Conservation (phyloP, 2,888 invertebrate species). For the Dryadula phaetusa region DNA sequence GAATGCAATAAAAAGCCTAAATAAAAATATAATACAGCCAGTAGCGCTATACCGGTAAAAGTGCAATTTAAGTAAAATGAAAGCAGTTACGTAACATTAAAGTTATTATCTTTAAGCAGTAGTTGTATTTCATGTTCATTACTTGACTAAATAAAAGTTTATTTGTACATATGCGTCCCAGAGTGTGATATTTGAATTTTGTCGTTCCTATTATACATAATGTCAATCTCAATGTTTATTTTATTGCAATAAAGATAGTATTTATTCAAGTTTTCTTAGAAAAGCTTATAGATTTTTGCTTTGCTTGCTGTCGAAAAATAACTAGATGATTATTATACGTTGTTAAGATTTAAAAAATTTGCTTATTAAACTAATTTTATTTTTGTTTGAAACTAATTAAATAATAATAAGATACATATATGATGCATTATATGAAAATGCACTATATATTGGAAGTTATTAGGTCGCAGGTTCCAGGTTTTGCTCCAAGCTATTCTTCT, state of each 20-base stretch:
- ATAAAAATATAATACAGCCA: neutral
- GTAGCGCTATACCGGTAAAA: neutral
- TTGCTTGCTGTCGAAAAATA: neutral
- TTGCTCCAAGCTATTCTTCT: no score
- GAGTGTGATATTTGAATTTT: conserved; percentile 13
- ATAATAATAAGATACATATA: no score
- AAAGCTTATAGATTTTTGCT: neutral
- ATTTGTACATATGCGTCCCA: conserved; percentile 26
- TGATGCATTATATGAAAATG: no score
- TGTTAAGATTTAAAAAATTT: no score
- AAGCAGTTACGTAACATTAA: neutral
- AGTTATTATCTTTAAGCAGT: neutral
- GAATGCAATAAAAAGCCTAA: neutral
- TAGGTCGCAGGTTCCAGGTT: no score
- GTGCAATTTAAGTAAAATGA: neutral
- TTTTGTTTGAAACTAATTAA: no score
- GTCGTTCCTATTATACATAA: conserved; percentile 4
- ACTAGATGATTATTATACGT: no score
- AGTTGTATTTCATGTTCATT: conserved; percentile 12
- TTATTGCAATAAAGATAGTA: conserved; percentile 5
- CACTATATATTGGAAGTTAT: no score
- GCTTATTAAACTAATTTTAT: no score
- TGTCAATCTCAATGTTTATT: conserved; percentile 6
- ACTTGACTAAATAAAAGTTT: conserved; percentile 9
- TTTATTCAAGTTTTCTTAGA: conserved; percentile 2